These are phyloP conservation scores for Sebastes elongatus DNA, from an alignment of 2,797 vertebrate genomes.

Conservation along the genomic window DNA sequence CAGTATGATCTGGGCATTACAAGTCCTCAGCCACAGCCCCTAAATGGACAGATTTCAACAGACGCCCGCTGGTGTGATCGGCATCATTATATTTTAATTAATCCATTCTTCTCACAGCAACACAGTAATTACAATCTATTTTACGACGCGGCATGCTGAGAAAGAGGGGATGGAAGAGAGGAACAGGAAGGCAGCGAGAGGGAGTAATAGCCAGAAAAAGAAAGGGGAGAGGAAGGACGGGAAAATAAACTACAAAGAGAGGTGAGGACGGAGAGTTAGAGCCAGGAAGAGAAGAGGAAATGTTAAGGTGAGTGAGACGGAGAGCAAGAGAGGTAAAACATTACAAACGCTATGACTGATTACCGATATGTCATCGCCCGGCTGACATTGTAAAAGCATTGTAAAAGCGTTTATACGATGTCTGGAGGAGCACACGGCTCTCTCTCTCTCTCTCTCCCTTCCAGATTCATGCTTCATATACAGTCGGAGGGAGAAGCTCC, in stretches of 20 bases:
- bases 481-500: constrained; percentile 47
- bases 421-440: constrained; percentile 49
- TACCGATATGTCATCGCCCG: constrained; percentile 66
- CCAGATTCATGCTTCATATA: constrained; percentile 45
- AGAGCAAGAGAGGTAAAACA: constrained; percentile 57
- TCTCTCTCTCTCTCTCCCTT: neutral
- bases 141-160: constrained; percentile 70
- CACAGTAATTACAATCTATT: constrained; percentile 80
- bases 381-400: constrained; percentile 74
- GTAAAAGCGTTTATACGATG: constrained; percentile 79
- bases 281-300: constrained; percentile 15
- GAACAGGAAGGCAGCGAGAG: constrained; percentile 35
- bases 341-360: constrained; percentile 72
- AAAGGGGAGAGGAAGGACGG: constrained; percentile 21
- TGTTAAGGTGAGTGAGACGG: constrained; percentile 49
- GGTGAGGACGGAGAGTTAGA: constrained; percentile 29
- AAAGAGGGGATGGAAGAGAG: constrained; percentile 59
- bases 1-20: constrained; percentile 78
- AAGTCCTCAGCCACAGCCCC: constrained; percentile 72
- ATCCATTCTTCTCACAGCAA: constrained; percentile 81
- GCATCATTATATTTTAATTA: constrained; percentile 84
- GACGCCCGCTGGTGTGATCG: constrained; percentile 76
- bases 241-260: constrained; percentile 27
- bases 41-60: constrained; percentile 78
- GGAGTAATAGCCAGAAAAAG: constrained; percentile 29